Base-by-base conservation (phyloP, 2,888 invertebrate species). In the Pomacea canaliculata region DNA sequence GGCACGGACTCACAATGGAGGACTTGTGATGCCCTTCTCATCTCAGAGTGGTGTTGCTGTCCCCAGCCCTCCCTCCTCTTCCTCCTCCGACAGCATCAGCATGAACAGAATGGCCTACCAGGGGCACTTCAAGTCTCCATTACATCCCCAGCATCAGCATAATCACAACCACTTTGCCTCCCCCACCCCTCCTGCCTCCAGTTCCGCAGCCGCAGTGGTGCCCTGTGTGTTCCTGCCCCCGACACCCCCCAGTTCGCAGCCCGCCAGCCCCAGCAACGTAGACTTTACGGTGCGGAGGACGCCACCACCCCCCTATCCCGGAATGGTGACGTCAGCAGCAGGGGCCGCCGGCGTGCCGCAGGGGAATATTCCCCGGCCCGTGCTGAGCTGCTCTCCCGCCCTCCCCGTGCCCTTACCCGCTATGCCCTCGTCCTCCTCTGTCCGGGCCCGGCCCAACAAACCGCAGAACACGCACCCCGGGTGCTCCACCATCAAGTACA, bases 401-500 rank as follows among this genome's bases (percentile, higher is more conserved):
- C 74, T 74, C 18, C 73, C 80, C 13, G 59, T 74, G 27, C 75
- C 80, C 27, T 73, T 79, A 18, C 68, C 81, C 63, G 70, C 76
- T 70, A 71, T 70, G 65, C 19, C 82, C 27, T 76, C 77, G 9
- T 76, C 79, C 77, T 60, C 81, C 78, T 62, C 76, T 78, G 78
- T 80, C 37, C 49, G 65, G 10, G 77, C 81, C 16, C 70, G 80
- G 0, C 70, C 74, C 48, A 81, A 70, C 65, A 87, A 86, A 77
- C 73, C 80, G n/a, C 87, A 88, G 51, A 79, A 81, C 76, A 91
- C 90, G 13, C 90, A 90, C 74, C 90, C 91, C 4, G 90, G 90
- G 7, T 91, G 90, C 79, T 88, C 90, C 16, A 90, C 91, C 51
- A 90, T 91, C 81, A 96, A 95, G 89, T 97, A 96, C 92, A 98